phyloP scores from a whole-genome alignment of 2,113 vertebrate species.

The Apus apus region DNA sequence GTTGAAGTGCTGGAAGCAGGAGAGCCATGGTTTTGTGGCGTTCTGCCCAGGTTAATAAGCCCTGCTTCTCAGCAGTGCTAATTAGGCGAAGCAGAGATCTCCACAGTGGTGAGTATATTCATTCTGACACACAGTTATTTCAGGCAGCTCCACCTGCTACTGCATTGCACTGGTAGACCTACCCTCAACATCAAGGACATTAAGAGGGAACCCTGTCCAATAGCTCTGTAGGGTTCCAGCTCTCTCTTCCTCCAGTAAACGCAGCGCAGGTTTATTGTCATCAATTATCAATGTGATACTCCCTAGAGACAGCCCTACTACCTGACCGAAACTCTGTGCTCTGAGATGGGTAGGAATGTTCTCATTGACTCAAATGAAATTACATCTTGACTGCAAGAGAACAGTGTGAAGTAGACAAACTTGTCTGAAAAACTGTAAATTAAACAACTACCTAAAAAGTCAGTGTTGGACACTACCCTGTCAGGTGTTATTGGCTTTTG shows the following conservation, averaged over 20 bases:
- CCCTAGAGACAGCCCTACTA: neutral
- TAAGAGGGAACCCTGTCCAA: neutral
- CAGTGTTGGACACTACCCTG: neutral
- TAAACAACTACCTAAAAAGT: neutral
- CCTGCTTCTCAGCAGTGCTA: slow-evolving; percentile 58
- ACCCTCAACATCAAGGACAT: slow-evolving; percentile 1
- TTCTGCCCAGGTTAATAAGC: slow-evolving; percentile 59
- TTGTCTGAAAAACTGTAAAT: neutral
- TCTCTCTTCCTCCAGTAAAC: neutral
- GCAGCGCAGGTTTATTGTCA: neutral
- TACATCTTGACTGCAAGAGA: neutral
- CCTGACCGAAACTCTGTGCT: neutral
- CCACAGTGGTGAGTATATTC: neutral
- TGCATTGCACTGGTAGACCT: neutral
- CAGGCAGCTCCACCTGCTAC: neutral
- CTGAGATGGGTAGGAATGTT: neutral
- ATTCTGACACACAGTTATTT: slow-evolving; percentile 19
- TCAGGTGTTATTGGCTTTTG: neutral
- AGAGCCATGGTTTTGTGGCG: slow-evolving; percentile 9
- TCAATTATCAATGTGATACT: neutral
- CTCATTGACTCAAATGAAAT: neutral
- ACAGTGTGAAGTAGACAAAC: neutral
- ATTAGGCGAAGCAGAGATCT: slow-evolving; percentile 54
- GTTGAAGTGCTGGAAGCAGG: slow-evolving; percentile 46
- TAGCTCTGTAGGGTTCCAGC: neutral